Base-by-base conservation (phyloP, 2,113 vertebrate species). In the Vulpes ferrilata region DNA sequence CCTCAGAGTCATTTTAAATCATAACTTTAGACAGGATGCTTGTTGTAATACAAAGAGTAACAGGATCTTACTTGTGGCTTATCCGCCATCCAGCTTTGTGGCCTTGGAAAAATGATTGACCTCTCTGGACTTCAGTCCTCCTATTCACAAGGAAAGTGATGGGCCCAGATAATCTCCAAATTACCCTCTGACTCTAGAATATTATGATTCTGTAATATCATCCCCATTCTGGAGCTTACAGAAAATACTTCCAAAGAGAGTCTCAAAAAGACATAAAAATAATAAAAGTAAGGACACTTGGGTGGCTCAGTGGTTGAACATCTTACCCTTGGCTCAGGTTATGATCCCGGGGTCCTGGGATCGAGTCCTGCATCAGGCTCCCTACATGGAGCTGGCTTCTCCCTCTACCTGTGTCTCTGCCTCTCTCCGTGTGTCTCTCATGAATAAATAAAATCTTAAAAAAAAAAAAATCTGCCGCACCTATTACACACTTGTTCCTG, bases 201-300 rank as follows among this genome's bases (percentile, higher is more conserved):
- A 32, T 64, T 93, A 84, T 32, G 53, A 59, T 76, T 55, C 25
- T 95, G 0, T 15, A 22, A 74, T 89, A 59, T 35, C 9, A 51
- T 88, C 55, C 51, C 60, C 19, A 48, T 48, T 90, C 43, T 82
- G 30, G 71, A 86, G 4, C 81, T 93, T 93, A 86, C 85, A 95
- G 80, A 78, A 96, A 88, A 32, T 19, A 11, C 73, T 91, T 81
- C 76, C 23, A 81, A 89, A 81, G 25, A 71, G 22, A 32, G 5
- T 65, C 30, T 84, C 11, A 48, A 60, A 88, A 71, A 74, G 25
- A 48, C 43, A 43, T 43, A 43, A 43, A 43, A 43, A 43, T 43
- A 43, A 43, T 43, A 43, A 43, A 43, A 43, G 43, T 43, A 43
- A 43, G 43, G 43, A 43, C 43, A 43, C 43, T 6, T 43, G 43